Base-by-base conservation (phyloP, 1,140 invertebrate genomes). In the Lithobius niger region DNA sequence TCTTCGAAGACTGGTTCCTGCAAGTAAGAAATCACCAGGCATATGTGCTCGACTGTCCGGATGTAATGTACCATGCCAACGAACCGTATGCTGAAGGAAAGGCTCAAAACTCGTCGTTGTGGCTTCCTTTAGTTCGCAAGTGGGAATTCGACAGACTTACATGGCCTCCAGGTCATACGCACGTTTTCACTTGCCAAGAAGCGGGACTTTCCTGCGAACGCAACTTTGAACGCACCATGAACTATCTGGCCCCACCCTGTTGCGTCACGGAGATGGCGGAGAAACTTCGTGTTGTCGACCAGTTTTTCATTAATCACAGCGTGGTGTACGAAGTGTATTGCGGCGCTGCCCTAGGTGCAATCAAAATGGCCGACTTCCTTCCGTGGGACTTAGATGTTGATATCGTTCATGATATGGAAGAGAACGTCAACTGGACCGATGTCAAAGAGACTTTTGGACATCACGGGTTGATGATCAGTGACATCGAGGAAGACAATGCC, bases 351-450 rank as follows among this genome's bases (percentile, higher is more conserved):
- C 55, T 68, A 2, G 66, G 64, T 13, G 66, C 65, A 2, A 64
- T 69, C 3, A 68, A 67, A 57, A 58, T 67, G 10, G 4, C 10
- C 10, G 61, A 61, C 42, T 51, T 62, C 19, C 47, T 67, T 21
- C 66, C 67, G 22, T 68, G 66, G 66, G 65, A 65, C 48, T 45
- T 58, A 13, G 67, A 68, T 53, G 64, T 54, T 4, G 65, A 68
- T 51, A 22, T 66, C 0, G 47, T 54, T 49, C 49, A 55, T 27
- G 10, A 6, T 3, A 6, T 50, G 3, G 6, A 50, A 27, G 24
- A 6, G 6, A 13, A 3, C 3, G 27, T 40, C 28, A 24, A 24
- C 15, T 3, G 2, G 55, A 67, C 53, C 22, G 40, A 15, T 47
- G 52, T n/a, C n/a, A 13, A 48, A 44, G 3, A 62, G 65, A 4